Evolutionary conservation across 2,113 vertebrate genomes (phyloP), one percentile per base, ranked within the genome.

Genomic region (Peromyscus leucopus): DNA sequence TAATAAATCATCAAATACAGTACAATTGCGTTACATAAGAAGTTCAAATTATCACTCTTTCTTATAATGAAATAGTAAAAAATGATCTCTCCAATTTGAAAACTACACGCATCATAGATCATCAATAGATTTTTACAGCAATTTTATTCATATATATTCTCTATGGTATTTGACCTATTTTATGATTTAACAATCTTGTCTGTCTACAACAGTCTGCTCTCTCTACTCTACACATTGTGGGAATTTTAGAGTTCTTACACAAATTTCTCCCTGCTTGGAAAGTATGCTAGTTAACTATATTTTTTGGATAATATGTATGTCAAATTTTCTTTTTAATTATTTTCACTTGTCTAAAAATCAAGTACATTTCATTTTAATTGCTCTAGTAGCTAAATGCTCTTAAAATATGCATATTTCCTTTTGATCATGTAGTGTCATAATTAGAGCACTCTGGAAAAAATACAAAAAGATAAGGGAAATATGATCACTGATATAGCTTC

Each of bases 331-430:
- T 95, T 65, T 67, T 59, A 90, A 28, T 94, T 80, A 95, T 51
- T 74, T 90, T 95, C 97, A 2, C 76, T 94, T 96, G n/a, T 84
- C 89, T 95, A 85, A 91, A 89, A 86, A 2, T 80, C 46, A 93
- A 84, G 26, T 85, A 80, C 21, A 67, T 95, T 71, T 82, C 22
- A 82, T 59, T 94, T 83, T 89, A 86, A 72, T 55, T n/a, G 87
- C 72, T 84, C 15, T 5, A 71, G 79, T 63, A 89, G n/a, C 0
- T 89, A 48, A 98, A 97, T 90, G 4, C 1, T 90, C 4, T 90
- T 93, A 46, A 95, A 96, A 93, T 7, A 39, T 59, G 0, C 0
- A 83, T 93, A n/a, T 1, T 72, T 85, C 39, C 13, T 67, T 95
- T 75, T 61, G 93, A 90, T 93, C 61, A 0, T 80, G 0, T 79